Evolutionary conservation across 2,113 vertebrate genomes (phyloP).

Genomic region (Solea senegalensis): DNA sequence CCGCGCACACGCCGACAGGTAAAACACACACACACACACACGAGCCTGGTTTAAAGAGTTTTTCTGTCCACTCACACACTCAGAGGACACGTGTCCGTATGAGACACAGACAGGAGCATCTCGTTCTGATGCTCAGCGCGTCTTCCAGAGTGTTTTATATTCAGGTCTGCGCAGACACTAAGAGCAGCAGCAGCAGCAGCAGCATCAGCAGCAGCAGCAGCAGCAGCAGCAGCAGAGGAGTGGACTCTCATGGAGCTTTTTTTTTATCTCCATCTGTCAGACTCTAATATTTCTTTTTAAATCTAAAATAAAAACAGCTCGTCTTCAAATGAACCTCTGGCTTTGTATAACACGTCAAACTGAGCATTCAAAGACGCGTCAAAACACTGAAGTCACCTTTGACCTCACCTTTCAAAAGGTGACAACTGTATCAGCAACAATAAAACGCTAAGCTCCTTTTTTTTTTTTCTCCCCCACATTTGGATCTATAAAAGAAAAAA

Average conservation of each 20-base stretch:
- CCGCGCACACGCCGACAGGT: neutral
- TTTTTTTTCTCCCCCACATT: neutral
- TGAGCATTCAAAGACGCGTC: neutral
- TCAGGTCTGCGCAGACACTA: slow-evolving; percentile 3
- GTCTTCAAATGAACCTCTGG: neutral
- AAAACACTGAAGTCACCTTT: neutral
- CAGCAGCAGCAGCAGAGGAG: neutral
- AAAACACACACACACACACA: neutral
- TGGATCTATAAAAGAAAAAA: neutral
- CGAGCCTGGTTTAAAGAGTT: neutral
- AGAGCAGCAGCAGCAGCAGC: too few relatives aligned
- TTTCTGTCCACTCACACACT: neutral
- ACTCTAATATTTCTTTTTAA: neutral
- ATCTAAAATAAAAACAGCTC: slow-evolving; percentile 1
- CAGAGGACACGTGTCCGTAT: neutral
- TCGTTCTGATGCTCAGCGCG: slow-evolving; percentile 22
- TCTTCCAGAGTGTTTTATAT: slow-evolving; percentile 22
- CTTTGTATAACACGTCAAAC: neutral
- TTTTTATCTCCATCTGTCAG: neutral
- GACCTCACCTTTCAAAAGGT: slow-evolving; percentile 14
- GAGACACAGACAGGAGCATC: slow-evolving; percentile 2
- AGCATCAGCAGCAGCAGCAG: neutral
- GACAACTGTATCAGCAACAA: slow-evolving; percentile 7
- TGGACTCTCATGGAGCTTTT: neutral
- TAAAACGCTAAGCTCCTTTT: neutral